Evolutionary conservation across 1,140 invertebrate species (phyloP).

Genomic region (Nephotettix cincticeps): DNA sequence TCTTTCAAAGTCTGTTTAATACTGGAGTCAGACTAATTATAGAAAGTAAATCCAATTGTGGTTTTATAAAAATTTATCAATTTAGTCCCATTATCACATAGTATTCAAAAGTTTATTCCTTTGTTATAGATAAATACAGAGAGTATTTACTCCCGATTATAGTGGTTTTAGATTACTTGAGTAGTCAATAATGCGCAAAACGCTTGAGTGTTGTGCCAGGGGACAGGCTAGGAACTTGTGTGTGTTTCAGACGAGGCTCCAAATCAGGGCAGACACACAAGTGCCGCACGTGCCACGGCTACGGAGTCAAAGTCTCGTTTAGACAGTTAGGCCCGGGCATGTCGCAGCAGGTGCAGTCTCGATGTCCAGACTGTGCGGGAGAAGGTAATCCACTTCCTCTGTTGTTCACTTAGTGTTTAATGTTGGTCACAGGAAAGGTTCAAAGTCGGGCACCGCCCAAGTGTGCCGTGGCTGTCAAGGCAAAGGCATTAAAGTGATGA

Average conservation of each 20-base stretch:
- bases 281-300: constrained; percentile 76
- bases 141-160: too few species aligned
- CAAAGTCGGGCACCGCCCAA: background rate
- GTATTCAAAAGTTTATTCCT: too few species aligned
- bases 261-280: constrained; percentile 69
- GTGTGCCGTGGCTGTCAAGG: background rate
- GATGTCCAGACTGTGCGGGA: constrained; percentile 68
- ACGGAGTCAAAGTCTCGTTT: constrained; percentile 68
- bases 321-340: constrained; percentile 75
- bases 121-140: too few species aligned
- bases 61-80: too few species aligned
- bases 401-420: background rate
- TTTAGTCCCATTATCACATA: too few species aligned
- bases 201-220: too few species aligned
- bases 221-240: too few species aligned
- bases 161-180: too few species aligned
- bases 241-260: constrained; percentile 62
- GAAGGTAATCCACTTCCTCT: constrained; percentile 47
- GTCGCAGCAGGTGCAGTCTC: constrained; percentile 79
- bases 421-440: background rate
- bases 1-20: too few species aligned
- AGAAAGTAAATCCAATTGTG: too few species aligned
- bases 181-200: too few species aligned
- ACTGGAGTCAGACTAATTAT: too few species aligned
- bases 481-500: background rate